phyloP scores from a whole-genome alignment of 2,113 vertebrate genomes.

The Cyphomyrus discorhynchus region DNA sequence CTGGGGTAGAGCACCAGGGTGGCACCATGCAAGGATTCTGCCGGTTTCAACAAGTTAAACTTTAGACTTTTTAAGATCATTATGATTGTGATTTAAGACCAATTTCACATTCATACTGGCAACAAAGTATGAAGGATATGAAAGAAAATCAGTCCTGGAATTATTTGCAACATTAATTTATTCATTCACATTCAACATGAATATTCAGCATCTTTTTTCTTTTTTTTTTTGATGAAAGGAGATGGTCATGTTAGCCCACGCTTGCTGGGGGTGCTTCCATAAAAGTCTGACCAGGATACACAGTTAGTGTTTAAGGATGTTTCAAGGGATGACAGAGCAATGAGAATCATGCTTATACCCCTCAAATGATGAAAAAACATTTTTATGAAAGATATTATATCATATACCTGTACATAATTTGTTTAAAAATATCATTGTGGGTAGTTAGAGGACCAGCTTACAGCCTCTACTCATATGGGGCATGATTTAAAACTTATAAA shows the following conservation, averaged over 20 bases:
- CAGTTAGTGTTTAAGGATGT: neutral
- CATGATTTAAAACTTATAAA: too few relatives aligned
- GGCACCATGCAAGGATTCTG: neutral
- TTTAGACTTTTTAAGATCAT: neutral
- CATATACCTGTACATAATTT: too few relatives aligned
- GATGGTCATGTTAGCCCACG: too few relatives aligned
- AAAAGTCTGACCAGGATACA: too few relatives aligned
- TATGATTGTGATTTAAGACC: neutral
- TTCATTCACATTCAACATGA: neutral
- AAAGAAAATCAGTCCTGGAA: neutral
- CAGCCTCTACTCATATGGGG: too few relatives aligned
- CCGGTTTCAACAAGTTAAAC: neutral
- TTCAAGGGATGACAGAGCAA: neutral
- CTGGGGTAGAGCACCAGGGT: neutral
- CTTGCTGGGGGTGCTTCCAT: too few relatives aligned
- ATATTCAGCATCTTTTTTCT: neutral
- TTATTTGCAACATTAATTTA: neutral
- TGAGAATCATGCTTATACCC: neutral
- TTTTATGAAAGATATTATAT: too few relatives aligned
- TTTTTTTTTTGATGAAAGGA: too few relatives aligned
- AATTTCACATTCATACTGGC: neutral
- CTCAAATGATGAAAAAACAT: neutral
- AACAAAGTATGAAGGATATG: neutral
- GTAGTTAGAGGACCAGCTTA: too few relatives aligned
- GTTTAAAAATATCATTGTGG: too few relatives aligned